Evolutionary conservation across 2,113 vertebrate species (phyloP).

Genomic region (Prolemur simus): DNA sequence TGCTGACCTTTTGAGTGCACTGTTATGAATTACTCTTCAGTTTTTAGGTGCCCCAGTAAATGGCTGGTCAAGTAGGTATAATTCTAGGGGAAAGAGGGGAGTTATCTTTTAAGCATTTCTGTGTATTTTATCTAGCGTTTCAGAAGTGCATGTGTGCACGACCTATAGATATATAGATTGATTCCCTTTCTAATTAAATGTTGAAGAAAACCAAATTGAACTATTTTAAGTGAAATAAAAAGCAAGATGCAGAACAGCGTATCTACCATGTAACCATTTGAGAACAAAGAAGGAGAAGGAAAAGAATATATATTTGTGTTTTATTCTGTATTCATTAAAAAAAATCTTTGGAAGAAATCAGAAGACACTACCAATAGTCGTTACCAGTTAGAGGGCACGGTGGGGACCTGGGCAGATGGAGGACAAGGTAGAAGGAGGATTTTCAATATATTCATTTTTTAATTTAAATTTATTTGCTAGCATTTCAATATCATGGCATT

Average conservation of each 20-base stretch:
- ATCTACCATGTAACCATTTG: background rate
- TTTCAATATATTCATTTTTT: background rate
- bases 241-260: background rate
- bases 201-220: background rate
- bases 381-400: background rate
- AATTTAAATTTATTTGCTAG: background rate
- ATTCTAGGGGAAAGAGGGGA: background rate
- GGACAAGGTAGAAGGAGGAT: background rate
- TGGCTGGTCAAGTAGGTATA: background rate
- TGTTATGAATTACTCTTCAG: background rate
- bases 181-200: background rate
- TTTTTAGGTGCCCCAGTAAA: background rate
- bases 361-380: background rate
- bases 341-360: constrained; percentile 1
- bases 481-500: background rate
- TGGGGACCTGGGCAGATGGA: background rate
- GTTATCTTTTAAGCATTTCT: background rate
- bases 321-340: background rate
- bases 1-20: background rate
- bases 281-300: background rate
- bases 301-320: background rate
- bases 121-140: background rate
- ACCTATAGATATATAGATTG: background rate
- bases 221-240: background rate
- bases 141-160: background rate